These are phyloP conservation scores for Ostrea denselamellosa DNA, from an alignment of 1,140 invertebrate genomes.

Conservation along the genomic window DNA sequence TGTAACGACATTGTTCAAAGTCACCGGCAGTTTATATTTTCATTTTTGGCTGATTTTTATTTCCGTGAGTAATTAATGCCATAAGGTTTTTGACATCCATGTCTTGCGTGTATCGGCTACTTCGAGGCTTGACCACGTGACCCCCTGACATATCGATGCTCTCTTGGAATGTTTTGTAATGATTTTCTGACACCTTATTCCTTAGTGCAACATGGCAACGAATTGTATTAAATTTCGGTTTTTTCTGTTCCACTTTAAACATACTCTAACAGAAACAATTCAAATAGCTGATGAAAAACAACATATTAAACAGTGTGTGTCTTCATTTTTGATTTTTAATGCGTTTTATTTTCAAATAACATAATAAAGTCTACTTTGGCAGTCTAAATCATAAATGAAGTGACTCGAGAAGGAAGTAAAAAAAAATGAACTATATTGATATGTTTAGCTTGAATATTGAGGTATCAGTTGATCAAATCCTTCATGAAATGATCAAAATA, in stretches of 20 bases:
- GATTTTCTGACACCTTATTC: background rate
- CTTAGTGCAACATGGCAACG: background rate
- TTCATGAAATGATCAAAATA: background rate
- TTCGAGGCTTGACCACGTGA: conserved; percentile 12
- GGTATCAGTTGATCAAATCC: background rate
- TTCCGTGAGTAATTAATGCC: conserved; percentile 37
- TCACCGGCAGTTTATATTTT: conserved; percentile 13
- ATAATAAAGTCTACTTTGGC: conserved; percentile 35
- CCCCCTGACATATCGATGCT: conserved; percentile 23
- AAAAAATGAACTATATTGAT: conserved; percentile 34
- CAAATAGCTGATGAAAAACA: too few relatives aligned
- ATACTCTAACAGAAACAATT: too few relatives aligned
- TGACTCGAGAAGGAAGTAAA: conserved; percentile 17
- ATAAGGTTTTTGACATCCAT: conserved; percentile 27
- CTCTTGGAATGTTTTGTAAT: conserved; percentile 26
- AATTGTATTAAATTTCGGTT: background rate
- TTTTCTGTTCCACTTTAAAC: background rate
- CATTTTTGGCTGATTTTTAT: background rate
- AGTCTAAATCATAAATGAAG: conserved; percentile 29
- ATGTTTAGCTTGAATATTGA: conserved; percentile 34
- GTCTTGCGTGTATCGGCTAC: conserved; percentile 13
- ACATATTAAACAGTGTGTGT: background rate
- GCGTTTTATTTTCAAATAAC: conserved; percentile 30
- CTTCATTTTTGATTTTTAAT: background rate
- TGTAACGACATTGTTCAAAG: conserved; percentile 20